Evolutionary conservation across 2,797 vertebrate genomes (phyloP).

Genomic region (Sphenodon punctatus): DNA sequence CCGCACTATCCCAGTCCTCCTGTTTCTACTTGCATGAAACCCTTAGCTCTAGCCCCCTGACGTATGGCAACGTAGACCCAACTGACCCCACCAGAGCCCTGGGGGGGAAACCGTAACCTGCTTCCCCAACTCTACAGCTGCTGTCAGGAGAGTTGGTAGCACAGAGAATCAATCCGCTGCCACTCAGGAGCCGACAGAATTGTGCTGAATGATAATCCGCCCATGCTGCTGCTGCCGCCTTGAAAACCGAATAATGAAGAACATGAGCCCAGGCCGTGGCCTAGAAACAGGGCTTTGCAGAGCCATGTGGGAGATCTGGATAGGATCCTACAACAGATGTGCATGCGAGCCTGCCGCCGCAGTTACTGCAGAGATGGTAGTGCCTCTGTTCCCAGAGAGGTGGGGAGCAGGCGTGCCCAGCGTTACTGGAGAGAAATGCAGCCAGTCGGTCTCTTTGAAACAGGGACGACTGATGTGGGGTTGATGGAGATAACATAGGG

Average conservation of each 20-base stretch:
- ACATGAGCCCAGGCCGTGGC: background rate
- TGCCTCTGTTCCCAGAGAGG: background rate
- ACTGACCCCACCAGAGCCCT: too few species aligned
- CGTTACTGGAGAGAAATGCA: background rate
- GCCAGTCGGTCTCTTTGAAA: background rate
- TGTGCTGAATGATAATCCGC: accelerated
- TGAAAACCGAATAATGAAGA: accelerated
- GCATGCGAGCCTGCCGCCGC: background rate
- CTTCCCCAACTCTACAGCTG: too few species aligned
- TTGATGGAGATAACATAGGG: too few species aligned
- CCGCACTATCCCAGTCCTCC: too few species aligned
- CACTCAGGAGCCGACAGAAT: background rate
- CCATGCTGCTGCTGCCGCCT: accelerated
- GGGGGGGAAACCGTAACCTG: too few species aligned
- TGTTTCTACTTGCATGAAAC: too few species aligned
- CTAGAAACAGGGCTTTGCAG: background rate
- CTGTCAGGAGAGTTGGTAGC: background rate
- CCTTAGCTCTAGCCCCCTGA: too few species aligned
- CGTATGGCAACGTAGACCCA: too few species aligned
- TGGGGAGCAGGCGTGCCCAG: background rate
- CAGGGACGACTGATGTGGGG: too few species aligned
- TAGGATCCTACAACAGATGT: background rate
- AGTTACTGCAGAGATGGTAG: accelerated
- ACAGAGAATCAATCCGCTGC: background rate
- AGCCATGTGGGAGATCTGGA: accelerated